phyloP scores from a whole-genome alignment of 2,797 vertebrate species.

The Onychomys torridus region DNA sequence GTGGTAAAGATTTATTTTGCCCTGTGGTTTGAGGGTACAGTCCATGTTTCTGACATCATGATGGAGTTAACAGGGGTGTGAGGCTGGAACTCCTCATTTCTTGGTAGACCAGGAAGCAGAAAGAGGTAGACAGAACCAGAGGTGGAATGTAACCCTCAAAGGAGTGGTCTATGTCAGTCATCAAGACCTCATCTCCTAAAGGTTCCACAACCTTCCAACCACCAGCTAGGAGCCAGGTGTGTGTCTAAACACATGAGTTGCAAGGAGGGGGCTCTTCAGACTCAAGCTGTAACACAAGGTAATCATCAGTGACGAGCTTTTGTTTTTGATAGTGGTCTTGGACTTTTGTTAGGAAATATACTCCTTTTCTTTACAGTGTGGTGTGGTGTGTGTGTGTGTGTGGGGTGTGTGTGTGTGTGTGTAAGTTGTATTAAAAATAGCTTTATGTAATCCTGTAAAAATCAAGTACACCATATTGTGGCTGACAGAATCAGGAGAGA shows the following conservation, averaged over 20 bases:
- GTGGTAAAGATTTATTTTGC: neutral
- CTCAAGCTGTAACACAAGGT: neutral
- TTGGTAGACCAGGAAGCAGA: neutral
- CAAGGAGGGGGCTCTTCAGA: neutral
- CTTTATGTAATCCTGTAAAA: neutral
- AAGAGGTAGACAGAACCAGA: neutral
- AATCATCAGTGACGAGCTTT: neutral
- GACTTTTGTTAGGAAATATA: neutral
- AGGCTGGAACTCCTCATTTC: neutral
- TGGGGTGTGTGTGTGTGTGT: neutral
- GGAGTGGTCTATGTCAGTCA: neutral
- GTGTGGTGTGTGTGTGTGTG: neutral
- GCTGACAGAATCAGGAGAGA: neutral
- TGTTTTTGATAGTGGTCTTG: neutral
- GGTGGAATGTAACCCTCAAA: neutral
- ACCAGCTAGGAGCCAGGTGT: neutral
- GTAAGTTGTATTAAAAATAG: neutral
- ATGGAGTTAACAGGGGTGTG: neutral
- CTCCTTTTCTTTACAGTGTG: neutral
- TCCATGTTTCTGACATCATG: neutral
- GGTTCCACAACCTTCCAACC: neutral
- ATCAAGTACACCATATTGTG: neutral
- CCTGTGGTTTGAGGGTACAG: neutral
- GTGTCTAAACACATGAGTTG: neutral
- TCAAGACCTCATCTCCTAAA: neutral